phyloP scores from a whole-genome alignment of 2,797 vertebrate genomes.

The Mionectes olivaceus region DNA sequence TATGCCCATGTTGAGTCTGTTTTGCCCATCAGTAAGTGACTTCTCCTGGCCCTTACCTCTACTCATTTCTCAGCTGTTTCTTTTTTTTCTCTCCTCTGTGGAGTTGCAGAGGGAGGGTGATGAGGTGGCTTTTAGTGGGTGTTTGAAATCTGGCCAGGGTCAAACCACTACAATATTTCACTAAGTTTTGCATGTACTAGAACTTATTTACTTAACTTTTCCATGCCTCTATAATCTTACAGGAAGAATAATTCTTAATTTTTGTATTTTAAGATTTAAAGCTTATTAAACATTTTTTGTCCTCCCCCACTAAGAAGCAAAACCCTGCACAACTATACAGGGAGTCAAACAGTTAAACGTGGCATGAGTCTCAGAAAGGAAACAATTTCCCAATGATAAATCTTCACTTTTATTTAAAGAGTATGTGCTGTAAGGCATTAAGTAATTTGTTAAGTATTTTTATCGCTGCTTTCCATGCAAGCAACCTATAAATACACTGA shows the following conservation, averaged over 20 bases:
- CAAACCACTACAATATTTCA: background rate
- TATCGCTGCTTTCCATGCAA: background rate
- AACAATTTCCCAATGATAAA: background rate
- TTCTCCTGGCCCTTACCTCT: no score
- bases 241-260: background rate
- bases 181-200: background rate
- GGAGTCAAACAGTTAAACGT: background rate
- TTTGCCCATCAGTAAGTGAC: no score
- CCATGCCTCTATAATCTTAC: background rate
- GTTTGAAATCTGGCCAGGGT: no score
- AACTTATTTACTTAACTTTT: background rate
- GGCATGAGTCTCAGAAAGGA: background rate
- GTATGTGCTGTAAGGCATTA: background rate
- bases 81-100: no score
- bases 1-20: no score
- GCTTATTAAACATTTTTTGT: background rate
- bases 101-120: no score
- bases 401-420: slow-evolving; percentile 16
- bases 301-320: background rate
- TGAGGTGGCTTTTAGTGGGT: no score
- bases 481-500: background rate
- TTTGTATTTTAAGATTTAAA: background rate
- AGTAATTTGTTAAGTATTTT: background rate
- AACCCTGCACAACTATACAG: background rate
- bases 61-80: no score